Conservation (phyloP, 2,113 vertebrate genomes). For the Xyrauchen texanus region DNA sequence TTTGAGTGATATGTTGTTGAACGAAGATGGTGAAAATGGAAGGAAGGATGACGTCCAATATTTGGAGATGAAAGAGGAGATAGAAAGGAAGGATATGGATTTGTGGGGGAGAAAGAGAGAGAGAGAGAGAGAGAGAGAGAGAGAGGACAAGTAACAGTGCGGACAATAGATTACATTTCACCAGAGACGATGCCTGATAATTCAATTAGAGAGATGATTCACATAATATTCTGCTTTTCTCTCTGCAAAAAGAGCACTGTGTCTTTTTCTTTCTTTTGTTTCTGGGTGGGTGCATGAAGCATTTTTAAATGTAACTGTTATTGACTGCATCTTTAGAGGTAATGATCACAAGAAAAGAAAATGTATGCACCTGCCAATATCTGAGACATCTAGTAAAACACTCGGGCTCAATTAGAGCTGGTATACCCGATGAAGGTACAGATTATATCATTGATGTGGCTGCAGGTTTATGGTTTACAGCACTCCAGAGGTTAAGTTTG, state of each 20-base stretch:
- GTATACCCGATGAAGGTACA: not conserved
- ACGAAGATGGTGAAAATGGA: slow-evolving; percentile 7
- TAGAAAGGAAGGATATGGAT: slow-evolving; percentile 5
- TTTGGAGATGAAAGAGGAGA: slow-evolving; percentile 27
- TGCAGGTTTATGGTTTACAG: not conserved
- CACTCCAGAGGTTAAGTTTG: not conserved
- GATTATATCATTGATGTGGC: not conserved
- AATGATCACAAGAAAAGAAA: not conserved
- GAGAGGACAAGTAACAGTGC: slow-evolving; percentile 20
- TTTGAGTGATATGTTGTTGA: not conserved
- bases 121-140: slow-evolving; percentile 5
- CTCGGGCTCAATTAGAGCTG: not conserved
- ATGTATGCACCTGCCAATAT: not conserved
- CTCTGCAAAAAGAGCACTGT: not conserved
- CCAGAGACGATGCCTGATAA: slow-evolving; percentile 47
- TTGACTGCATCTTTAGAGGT: not conserved
- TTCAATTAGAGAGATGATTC: slow-evolving; percentile 63
- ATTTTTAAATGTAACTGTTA: slow-evolving; percentile 9
- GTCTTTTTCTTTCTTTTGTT: not conserved
- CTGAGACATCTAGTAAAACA: slow-evolving; percentile 3
- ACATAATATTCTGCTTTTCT: slow-evolving; percentile 45
- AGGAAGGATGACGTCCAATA: slow-evolving; percentile 41
- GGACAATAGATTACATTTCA: slow-evolving; percentile 51
- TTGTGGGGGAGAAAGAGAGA: slow-evolving; percentile 25
- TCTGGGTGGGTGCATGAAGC: not conserved